Evolutionary conservation across 30 jellyfish, hydroid and myxozoan species (phyloP).

Genomic region (Aurelia sp.): DNA sequence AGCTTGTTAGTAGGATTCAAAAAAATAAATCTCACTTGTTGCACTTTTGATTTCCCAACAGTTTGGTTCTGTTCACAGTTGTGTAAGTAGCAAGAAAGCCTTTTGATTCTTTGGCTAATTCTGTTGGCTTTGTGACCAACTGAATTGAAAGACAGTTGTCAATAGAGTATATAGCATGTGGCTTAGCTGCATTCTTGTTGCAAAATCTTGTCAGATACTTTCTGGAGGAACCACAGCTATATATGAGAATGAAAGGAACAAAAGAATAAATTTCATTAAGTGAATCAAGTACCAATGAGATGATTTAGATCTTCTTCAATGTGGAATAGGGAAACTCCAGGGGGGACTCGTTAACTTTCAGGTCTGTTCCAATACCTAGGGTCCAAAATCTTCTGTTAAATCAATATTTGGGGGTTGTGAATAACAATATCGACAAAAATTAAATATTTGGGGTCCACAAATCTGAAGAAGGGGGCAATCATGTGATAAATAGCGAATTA

Average conservation of each 20-base stretch:
- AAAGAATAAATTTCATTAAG: neutral
- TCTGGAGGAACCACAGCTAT: conserved; percentile 22
- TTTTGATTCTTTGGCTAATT: conserved; percentile 7
- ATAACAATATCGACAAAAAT: no score
- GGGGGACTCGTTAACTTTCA: no score
- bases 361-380: no score
- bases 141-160: conserved; percentile 57
- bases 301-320: no score
- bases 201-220: conserved; percentile 46
- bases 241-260: neutral
- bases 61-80: neutral
- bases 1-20: no score
- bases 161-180: conserved; percentile 47
- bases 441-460: no score
- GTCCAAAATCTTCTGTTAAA: no score
- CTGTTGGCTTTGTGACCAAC: conserved; percentile 15
- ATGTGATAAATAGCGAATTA: no score
- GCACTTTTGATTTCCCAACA: conserved; percentile 16
- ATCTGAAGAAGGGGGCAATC: no score
- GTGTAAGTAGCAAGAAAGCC: conserved; percentile 42
- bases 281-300: no score
- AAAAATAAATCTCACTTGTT: conserved; percentile 13
- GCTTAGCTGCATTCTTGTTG: conserved; percentile 40
- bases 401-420: no score
- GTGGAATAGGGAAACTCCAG: no score